Conservation (phyloP, 2,888 invertebrate genomes). For the Tromatobia lineatoria region DNA sequence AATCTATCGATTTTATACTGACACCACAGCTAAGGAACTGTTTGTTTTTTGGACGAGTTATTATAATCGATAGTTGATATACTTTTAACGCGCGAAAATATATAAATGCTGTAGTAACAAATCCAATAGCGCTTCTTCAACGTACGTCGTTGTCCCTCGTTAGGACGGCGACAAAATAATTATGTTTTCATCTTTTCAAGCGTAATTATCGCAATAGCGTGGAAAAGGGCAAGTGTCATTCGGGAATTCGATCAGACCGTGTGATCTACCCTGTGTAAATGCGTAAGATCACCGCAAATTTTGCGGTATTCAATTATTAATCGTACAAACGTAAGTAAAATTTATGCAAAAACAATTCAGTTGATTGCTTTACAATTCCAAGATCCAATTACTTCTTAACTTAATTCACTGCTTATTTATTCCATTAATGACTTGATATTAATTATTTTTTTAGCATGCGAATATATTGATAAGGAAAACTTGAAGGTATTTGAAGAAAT, state of each 20-base stretch:
- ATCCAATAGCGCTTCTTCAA: conserved; percentile 19
- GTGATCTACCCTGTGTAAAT: conserved; percentile 51
- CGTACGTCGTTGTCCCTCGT: conserved; percentile 2
- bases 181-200: conserved; percentile 18
- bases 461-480: too few species aligned
- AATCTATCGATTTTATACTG: conserved; percentile 52
- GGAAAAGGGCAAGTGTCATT: conserved; percentile 40
- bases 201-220: conserved; percentile 36
- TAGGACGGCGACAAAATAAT: conserved; percentile 9
- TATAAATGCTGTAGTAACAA: conserved; percentile 43
- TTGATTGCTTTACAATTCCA: too few species aligned
- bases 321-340: background rate
- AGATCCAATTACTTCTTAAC: too few species aligned
- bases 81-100: conserved; percentile 39
- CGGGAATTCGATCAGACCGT: conserved; percentile 23
- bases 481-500: too few species aligned
- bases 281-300: conserved; percentile 7
- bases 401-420: too few species aligned
- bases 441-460: too few species aligned
- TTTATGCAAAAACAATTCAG: too few species aligned
- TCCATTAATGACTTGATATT: too few species aligned
- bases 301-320: background rate
- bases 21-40: conserved; percentile 65
- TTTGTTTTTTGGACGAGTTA: conserved; percentile 59
- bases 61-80: conserved; percentile 21